Evolutionary conservation across 1,140 invertebrate species (phyloP).

Genomic region (Chionoecetes opilio): DNA sequence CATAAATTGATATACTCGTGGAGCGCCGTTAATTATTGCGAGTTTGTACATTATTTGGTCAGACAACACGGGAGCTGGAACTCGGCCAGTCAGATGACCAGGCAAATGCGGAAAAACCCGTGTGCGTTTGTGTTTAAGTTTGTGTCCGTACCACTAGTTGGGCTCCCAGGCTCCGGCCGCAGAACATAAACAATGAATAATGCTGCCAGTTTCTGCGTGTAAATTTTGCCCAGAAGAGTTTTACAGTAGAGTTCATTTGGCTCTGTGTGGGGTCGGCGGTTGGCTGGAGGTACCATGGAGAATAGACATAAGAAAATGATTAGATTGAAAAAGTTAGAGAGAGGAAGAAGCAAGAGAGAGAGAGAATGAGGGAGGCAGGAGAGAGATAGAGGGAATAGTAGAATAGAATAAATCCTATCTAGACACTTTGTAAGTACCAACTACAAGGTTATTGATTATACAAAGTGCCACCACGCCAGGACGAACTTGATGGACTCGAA

Average conservation of each 20-base stretch:
- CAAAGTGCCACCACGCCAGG: too few relatives aligned
- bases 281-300: not conserved
- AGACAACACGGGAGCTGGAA: not conserved
- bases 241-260: not conserved
- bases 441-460: too few relatives aligned
- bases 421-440: too few relatives aligned
- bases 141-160: conserved; percentile 16
- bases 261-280: not conserved
- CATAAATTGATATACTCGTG: not conserved
- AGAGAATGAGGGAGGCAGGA: not conserved
- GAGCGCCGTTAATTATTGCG: not conserved
- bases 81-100: not conserved
- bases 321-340: not conserved
- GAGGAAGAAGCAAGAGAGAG: not conserved
- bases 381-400: not conserved
- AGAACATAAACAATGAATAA: conserved; percentile 22
- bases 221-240: not conserved
- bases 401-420: too few relatives aligned
- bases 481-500: too few relatives aligned
- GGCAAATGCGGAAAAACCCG: not conserved
- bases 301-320: too few relatives aligned
- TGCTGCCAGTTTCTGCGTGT: not conserved
- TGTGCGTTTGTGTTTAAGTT: conserved; percentile 19
- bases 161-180: not conserved
- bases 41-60: not conserved